Evolutionary conservation across 2,797 vertebrate genomes (phyloP), one percentile per base, ranked within the genome.

Genomic region (Poliocrania exsul): DNA sequence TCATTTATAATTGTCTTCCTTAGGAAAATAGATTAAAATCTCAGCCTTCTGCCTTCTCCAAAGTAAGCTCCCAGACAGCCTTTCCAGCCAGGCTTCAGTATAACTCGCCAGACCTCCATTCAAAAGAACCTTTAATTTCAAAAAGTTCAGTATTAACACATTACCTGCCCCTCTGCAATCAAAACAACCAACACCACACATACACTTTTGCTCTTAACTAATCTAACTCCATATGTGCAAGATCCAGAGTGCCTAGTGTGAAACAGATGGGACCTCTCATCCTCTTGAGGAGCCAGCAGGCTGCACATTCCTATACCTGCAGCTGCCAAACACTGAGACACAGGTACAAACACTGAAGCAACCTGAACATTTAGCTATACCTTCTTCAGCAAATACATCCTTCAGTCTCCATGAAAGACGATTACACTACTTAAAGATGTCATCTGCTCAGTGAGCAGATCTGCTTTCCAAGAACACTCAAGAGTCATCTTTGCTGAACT

Each of bases 231-330:
- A 38, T 13, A 5, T 0, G 0, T 5, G 4, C 18, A 50, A 46
- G 16, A 17, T 3, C 0, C 0, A 4, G 13, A 40, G 16, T 31
- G 13, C 3, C 4, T 18, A 2, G 4, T 6, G 6, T 37, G 61
- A 62, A 42, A 17, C 7, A 23, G 26, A 33, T 6, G 16, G 23
- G 33, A 64, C 5, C 6, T 21, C 14, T 17, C 5, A 1, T 4
- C 13, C 15, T 42, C 26, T 31, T 3, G 1, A 67, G 38, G 17
- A 3, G 1, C 13, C 37, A 71, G 14, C 4, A 72, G 10, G 13
- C 25, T 33, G 6, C 37, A 25, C 0, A 6, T 20, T 77, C 23
- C 10, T 7, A n/a, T 5, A 2, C 23, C 18, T 60, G 31, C 33
- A 40, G 16, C 7, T 74, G 7, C 46, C 83, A 78, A 83, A 54